Conservation (phyloP, 2,113 vertebrate genomes). For the Engystomops pustulosus region DNA sequence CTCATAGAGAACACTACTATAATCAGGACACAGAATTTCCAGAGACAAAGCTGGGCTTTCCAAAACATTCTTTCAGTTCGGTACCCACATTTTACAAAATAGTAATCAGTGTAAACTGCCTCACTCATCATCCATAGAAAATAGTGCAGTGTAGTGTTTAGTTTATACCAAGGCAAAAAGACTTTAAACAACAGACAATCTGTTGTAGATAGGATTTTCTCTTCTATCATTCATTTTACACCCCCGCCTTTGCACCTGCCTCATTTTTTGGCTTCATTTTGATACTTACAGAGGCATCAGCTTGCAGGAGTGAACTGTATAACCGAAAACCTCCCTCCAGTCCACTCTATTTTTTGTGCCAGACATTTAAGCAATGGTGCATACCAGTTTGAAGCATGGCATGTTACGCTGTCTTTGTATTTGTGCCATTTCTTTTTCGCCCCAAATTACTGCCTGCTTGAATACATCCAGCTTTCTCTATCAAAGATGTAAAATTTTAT, state of each 20-base stretch:
- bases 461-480: background rate
- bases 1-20: conserved; percentile 70
- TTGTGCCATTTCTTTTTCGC: background rate
- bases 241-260: conserved; percentile 77
- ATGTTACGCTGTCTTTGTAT: conserved; percentile 58
- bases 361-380: conserved; percentile 76
- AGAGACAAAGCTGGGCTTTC: conserved; percentile 69
- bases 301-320: conserved; percentile 76
- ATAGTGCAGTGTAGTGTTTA: conserved; percentile 71
- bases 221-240: conserved; percentile 53
- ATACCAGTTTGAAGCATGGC: conserved; percentile 71
- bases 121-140: conserved; percentile 62
- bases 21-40: conserved; percentile 69
- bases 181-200: conserved; percentile 77
- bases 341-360: conserved; percentile 74
- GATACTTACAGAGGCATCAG: conserved; percentile 77
- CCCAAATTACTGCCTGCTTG: conserved; percentile 17
- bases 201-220: conserved; percentile 68
- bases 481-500: background rate
- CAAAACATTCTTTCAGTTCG: conserved; percentile 66
- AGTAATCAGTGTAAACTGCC: conserved; percentile 66
- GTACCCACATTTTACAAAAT: conserved; percentile 68
- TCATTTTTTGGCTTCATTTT: conserved; percentile 78
- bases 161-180: conserved; percentile 72
- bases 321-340: conserved; percentile 74